These are phyloP conservation scores for Heliconius aoede DNA, from an alignment of 2,888 invertebrate genomes.

Conservation along the genomic window DNA sequence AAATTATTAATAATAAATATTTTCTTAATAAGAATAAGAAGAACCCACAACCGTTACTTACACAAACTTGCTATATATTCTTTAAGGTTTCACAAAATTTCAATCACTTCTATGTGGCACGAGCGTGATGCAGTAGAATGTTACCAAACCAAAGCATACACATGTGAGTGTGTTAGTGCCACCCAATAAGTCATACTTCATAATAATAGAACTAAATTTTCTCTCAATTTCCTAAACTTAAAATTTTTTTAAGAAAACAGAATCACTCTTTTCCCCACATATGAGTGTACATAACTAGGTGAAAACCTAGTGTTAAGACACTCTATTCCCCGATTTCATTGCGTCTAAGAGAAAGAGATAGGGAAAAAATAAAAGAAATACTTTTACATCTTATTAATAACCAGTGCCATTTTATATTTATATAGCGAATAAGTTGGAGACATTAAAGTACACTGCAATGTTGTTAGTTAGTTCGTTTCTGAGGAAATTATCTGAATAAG, in stretches of 20 bases:
- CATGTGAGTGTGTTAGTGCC: neutral
- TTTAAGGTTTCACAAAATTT: neutral
- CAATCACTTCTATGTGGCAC: neutral
- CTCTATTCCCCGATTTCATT: neutral
- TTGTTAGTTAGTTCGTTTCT: conserved; percentile 25
- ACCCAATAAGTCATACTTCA: neutral
- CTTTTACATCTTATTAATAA: too few relatives aligned
- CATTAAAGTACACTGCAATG: conserved; percentile 7
- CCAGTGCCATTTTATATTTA: neutral
- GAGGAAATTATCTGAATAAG: conserved; percentile 31
- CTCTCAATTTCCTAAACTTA: too few relatives aligned
- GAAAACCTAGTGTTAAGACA: neutral
- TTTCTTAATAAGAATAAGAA: too few relatives aligned
- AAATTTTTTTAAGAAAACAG: neutral
- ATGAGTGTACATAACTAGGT: neutral
- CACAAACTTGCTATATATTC: conserved; percentile 1
- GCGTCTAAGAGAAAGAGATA: too few relatives aligned
- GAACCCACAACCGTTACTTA: neutral
- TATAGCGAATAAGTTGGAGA: neutral
- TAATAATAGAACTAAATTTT: neutral
- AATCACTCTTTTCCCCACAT: neutral
- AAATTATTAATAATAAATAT: too few relatives aligned
- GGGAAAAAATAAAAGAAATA: too few relatives aligned
- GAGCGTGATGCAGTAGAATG: neutral
- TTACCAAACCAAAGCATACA: neutral